A percentile compares a stretch with the other conserved stretches of the same genome.
Conservation (phyloP, 2,797 vertebrate species). For the Leucoraja ocellata region DNA sequence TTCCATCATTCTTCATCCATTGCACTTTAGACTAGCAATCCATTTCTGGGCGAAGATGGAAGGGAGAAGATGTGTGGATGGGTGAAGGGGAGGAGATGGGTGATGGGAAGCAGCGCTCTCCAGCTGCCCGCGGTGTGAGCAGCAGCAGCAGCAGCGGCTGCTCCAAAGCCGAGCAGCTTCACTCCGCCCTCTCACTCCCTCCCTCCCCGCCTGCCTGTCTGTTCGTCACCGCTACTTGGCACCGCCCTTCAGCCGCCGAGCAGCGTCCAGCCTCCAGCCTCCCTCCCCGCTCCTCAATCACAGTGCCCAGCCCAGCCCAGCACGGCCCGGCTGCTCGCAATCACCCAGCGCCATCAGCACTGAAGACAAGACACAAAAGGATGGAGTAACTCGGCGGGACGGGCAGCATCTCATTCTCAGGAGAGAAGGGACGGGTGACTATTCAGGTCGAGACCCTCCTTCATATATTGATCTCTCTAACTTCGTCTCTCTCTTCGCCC, state of each 20-base stretch:
- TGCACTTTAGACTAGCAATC: slow-evolving; percentile 50
- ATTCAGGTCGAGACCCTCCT: no score
- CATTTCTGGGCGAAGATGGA: slow-evolving; percentile 42
- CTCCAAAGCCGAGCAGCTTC: slow-evolving; percentile 40
- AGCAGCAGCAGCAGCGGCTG: slow-evolving; percentile 42
- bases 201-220: background rate
- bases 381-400: no score
- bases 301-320: no score
- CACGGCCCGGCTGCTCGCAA: no score
- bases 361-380: no score
- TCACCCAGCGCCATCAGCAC: no score
- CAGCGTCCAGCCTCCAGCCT: background rate
- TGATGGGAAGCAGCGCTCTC: slow-evolving; percentile 34
- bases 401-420: no score
- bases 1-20: slow-evolving; percentile 62
- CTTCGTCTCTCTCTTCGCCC: no score
- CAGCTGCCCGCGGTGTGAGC: slow-evolving; percentile 47
- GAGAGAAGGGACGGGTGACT: no score
- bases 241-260: background rate
- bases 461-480: no score
- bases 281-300: background rate
- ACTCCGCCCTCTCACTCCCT: slow-evolving; percentile 42
- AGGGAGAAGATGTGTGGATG: background rate
- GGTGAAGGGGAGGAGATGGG: background rate
- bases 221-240: background rate